Base-by-base conservation (phyloP, 1,140 invertebrate genomes). In the Drosophila lowei region DNA sequence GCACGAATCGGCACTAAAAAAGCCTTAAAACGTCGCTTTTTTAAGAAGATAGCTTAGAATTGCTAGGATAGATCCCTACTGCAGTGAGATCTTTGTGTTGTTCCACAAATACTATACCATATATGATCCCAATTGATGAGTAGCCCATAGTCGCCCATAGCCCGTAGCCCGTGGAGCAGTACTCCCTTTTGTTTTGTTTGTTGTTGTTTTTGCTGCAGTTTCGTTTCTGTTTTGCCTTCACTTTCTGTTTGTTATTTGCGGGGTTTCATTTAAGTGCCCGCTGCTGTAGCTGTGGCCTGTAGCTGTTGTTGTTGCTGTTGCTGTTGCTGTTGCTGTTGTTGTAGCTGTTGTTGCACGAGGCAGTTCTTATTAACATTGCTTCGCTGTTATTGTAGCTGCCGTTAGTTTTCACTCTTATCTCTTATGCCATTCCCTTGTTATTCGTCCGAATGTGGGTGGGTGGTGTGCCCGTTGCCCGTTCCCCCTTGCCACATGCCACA, bases 261-360 rank as follows among this genome's bases (percentile, higher is more conserved):
- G 58, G 77, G 77, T 79, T 80, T 80, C 77, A 75, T 79, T 80
- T 79, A 75, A 79, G 72, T 79, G 74, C 61, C 73, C 57, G 60
- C 55, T 58, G 65, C 46, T 64, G 54, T 64, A 42, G 48, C 34
- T 43, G 30, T 49, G 41, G 46, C 54, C 54, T 66, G 44, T 48
- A 11, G 61, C 42, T 30, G 34, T 41, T 46, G 44, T 5, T 71
- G 21, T 44, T 41, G 68, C 54, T 53, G 47, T 58, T 63, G 54
- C 54, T 28, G 25, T 2, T 55, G n/a, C n/a, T n/a, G n/a, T n/a
- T n/a, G n/a, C n/a, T 52, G 34, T 54, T 54, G 28, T 7, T 63
- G 54, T 59, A 7, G 28, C 8, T 43, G 50, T 55, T 52, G 34
- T 54, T 55, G 30, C 30, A 30, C 34, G 34, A 38, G 4, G 4